phyloP scores from a whole-genome alignment of 2,113 vertebrate species.

The Chloebia gouldiae region DNA sequence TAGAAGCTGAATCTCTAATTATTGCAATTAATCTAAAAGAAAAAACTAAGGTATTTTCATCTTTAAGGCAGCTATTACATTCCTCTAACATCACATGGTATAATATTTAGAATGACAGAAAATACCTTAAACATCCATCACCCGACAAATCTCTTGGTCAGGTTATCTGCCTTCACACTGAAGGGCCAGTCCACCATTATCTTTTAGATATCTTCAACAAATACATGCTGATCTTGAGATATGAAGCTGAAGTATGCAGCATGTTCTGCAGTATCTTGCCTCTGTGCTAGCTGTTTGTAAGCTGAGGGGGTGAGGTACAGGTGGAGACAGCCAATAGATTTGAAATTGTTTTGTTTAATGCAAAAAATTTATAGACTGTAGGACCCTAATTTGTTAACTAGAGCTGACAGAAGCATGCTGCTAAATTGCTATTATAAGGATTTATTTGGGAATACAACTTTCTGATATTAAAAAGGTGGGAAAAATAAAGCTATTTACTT shows the following conservation, averaged over 20 bases:
- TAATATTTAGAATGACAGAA: background rate
- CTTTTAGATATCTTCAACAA: background rate
- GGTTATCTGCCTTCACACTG: background rate
- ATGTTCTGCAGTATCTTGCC: background rate
- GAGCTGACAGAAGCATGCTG: background rate
- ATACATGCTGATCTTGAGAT: background rate
- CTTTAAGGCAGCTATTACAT: background rate
- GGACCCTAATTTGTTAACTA: background rate
- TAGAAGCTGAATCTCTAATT: background rate
- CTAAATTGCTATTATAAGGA: background rate
- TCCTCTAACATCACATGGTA: background rate
- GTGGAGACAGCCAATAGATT: background rate
- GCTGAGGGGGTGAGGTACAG: background rate
- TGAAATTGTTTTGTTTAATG: background rate
- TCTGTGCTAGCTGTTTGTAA: background rate
- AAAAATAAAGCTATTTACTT: background rate
- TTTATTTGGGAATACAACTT: background rate
- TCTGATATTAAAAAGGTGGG: background rate
- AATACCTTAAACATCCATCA: background rate
- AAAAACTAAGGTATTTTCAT: background rate
- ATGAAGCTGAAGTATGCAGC: background rate
- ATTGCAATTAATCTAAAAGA: background rate
- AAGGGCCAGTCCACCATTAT: background rate
- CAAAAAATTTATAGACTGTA: background rate
- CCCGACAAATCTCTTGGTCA: background rate